phyloP scores from a whole-genome alignment of 2,113 vertebrate genomes.

The Peromyscus leucopus region DNA sequence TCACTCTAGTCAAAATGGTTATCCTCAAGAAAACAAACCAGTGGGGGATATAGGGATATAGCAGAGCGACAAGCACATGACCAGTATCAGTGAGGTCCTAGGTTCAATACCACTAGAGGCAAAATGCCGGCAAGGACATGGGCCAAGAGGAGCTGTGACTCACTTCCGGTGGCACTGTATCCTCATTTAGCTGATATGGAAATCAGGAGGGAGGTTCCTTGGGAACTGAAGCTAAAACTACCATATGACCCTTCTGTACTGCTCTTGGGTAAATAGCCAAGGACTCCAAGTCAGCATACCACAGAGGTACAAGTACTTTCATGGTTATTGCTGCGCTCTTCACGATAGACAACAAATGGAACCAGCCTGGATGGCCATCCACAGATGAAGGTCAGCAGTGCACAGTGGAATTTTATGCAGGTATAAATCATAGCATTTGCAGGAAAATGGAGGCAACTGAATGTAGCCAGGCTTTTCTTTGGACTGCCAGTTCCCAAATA shows the following conservation, averaged over 20 bases:
- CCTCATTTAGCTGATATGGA: too few relatives aligned
- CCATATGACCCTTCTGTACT: background rate
- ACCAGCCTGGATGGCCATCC: background rate
- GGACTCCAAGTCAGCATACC: background rate
- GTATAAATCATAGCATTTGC: background rate
- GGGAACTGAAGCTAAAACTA: background rate
- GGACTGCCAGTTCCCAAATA: too few relatives aligned
- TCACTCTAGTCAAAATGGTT: background rate
- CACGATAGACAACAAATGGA: background rate
- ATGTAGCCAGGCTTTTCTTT: too few relatives aligned
- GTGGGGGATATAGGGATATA: too few relatives aligned
- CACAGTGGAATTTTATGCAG: background rate
- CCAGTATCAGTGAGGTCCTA: background rate
- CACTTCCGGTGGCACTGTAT: too few relatives aligned
- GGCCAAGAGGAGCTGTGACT: background rate
- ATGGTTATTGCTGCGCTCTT: too few relatives aligned
- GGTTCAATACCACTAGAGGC: background rate
- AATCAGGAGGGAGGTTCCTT: background rate
- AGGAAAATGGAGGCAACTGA: background rate
- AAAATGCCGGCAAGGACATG: background rate
- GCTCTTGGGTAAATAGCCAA: background rate
- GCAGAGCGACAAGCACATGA: background rate
- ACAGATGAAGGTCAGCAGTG: background rate
- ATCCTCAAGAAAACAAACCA: background rate
- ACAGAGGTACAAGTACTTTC: background rate